Evolutionary conservation across 35 echinoderm and acorn worm species (phyloP), one percentile per base, ranked within the genome.

Genomic region (Strongylocentrotus purpuratus): DNA sequence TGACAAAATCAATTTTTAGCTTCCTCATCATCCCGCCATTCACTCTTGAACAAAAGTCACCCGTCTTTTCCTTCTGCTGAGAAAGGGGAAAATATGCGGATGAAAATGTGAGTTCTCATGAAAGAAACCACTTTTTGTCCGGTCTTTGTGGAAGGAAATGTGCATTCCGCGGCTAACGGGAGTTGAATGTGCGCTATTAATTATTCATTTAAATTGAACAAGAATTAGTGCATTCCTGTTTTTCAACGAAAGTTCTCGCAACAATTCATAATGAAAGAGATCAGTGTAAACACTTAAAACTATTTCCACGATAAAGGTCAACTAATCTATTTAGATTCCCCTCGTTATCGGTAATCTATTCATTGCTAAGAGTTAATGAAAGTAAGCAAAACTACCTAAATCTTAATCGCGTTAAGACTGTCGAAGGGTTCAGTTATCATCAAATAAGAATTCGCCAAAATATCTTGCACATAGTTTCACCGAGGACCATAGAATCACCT

Each of bases 1-100:
- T 89, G 87, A 89, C 33, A 33, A 89, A 89, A 89, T 89, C 87
- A 89, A 89, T 89, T 33, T 86, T 17, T 33, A 33, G 31, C 8
- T 89, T 89, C 87, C 87, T 89, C 87, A 33, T 89, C 87, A 89
- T 18, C 15, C 1, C 45, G 20, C 32, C 87, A 46, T 45, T 46
- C 87, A 45, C 9, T 4, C 25, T 33, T 5, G 12, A 89, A 89
- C 87, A 89, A 89, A 89, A 89, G 87, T 89, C 5, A 45, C 25
- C 65, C 7, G 20, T 28, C 28, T 28, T 7, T 78, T 78, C 28
- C 65, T 78, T 22, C 65, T 28, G 22, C 65, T 78, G 22, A 78
- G 65, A 78, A 78, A 78, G 22, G 28, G n/a, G 65, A 18, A 7
- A 78, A 78, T 7, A 78, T 78, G 65, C 65, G 22, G 22, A 78